Percentiles rank a stretch among this genome's conserved stretches.
Evolutionary conservation across 2,797 vertebrate species (phyloP).

Genomic region (Pangasius mekongensis): DNA sequence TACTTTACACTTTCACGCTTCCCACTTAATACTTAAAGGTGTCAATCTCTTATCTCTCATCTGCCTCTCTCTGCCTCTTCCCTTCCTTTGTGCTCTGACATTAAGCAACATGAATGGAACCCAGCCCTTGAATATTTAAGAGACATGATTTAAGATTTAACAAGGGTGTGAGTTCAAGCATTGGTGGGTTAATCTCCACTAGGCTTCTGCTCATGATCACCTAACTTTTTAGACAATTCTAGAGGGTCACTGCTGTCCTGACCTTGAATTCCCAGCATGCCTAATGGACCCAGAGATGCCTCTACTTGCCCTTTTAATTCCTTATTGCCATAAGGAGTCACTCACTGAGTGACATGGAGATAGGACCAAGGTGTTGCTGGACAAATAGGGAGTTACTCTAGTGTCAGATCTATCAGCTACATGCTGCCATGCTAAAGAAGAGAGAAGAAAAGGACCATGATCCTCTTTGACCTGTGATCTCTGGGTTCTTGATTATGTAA

Average conservation of each 20-base stretch:
- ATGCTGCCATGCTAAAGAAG: not conserved
- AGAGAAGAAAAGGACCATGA: not conserved
- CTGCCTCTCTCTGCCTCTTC: not conserved
- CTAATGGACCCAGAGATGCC: slow-evolving; percentile 26
- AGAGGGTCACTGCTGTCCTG: slow-evolving; percentile 12
- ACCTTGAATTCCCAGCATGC: slow-evolving; percentile 54
- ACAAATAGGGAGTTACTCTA: slow-evolving; percentile 36
- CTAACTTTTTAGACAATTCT: slow-evolving; percentile 6
- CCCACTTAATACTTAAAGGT: slow-evolving; percentile 7
- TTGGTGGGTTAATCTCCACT: slow-evolving; percentile 25
- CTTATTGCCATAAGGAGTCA: slow-evolving; percentile 26
- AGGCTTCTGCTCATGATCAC: slow-evolving; percentile 13
- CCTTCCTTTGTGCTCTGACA: not conserved
- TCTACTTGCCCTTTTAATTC: slow-evolving; percentile 32
- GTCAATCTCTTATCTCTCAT: not conserved
- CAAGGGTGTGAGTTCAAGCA: not conserved
- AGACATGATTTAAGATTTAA: slow-evolving; percentile 4
- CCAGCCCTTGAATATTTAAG: slow-evolving; percentile 7
- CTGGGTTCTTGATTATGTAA: slow-evolving; percentile 16
- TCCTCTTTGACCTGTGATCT: slow-evolving; percentile 14
- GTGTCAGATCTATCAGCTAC: slow-evolving; percentile 17
- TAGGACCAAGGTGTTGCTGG: slow-evolving; percentile 20
- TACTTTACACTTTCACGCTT: not conserved
- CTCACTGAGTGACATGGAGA: slow-evolving; percentile 25
- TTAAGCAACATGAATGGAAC: slow-evolving; percentile 12